Evolutionary conservation across 2,113 vertebrate genomes (phyloP).

Genomic region (Crotalus helleri): DNA sequence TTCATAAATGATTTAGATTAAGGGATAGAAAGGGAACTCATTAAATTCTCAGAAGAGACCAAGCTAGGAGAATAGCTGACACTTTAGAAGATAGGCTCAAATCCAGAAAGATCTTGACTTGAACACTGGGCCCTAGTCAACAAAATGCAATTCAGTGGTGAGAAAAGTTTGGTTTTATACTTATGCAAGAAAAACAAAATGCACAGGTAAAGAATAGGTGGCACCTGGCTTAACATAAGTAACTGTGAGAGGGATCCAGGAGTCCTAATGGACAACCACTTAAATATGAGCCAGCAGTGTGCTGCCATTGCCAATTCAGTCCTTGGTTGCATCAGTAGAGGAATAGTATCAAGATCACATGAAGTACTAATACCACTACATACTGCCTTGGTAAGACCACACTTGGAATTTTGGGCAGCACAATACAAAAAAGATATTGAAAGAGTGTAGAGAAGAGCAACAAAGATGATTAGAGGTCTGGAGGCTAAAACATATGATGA

Average conservation of each 20-base stretch:
- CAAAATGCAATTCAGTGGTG: background rate
- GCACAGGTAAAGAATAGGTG: background rate
- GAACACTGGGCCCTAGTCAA: background rate
- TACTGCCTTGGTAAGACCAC: background rate
- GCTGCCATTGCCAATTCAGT: background rate
- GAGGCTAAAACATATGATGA: background rate
- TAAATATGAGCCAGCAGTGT: background rate
- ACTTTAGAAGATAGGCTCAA: background rate
- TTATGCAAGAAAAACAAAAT: background rate
- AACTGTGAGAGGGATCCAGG: background rate
- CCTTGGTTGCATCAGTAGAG: background rate
- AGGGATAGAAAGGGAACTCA: background rate
- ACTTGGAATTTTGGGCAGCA: background rate
- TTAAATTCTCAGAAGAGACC: background rate
- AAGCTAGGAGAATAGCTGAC: background rate
- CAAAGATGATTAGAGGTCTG: background rate
- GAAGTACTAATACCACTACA: background rate
- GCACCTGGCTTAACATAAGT: background rate
- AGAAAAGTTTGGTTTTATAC: background rate
- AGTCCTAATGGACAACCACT: background rate
- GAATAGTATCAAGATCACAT: background rate
- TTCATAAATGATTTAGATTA: background rate
- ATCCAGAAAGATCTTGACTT: background rate
- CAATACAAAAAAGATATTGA: background rate
- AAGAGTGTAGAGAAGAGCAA: background rate